Evolutionary conservation across 1,140 invertebrate genomes (phyloP).

Genomic region (Bilobella aurantiaca): DNA sequence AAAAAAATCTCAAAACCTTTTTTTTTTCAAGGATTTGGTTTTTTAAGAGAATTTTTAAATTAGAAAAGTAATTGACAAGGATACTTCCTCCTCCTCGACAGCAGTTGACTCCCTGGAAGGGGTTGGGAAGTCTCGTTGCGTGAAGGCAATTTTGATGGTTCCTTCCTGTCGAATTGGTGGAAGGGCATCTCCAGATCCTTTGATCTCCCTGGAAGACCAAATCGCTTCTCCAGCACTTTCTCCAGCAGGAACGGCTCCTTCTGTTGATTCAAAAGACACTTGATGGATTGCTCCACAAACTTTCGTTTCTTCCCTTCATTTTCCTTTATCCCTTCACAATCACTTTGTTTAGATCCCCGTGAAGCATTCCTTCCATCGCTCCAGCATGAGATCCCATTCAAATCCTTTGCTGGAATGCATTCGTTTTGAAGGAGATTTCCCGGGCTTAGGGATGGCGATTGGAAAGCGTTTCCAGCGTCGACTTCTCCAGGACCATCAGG

Average conservation of each 20-base stretch:
- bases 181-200: neutral
- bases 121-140: conserved; percentile 65
- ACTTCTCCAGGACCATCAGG: neutral
- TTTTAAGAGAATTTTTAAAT: neutral
- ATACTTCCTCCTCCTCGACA: conserved; percentile 59
- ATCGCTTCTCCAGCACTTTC: neutral
- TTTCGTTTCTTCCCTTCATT: neutral
- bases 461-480: too few species aligned
- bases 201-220: neutral
- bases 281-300: neutral
- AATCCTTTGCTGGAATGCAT: too few species aligned
- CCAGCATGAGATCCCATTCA: too few species aligned
- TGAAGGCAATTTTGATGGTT: conserved; percentile 58
- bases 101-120: conserved; percentile 65
- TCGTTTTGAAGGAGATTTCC: too few species aligned
- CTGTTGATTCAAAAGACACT: neutral
- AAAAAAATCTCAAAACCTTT: neutral
- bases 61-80: neutral
- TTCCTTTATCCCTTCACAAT: neutral
- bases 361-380: neutral
- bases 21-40: neutral
- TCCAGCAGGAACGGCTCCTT: neutral
- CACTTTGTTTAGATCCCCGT: neutral
- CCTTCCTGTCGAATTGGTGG: conserved; percentile 46
- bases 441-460: too few species aligned